Conservation (phyloP, 2,113 vertebrate species). For the Trichomycterus rosablanca region DNA sequence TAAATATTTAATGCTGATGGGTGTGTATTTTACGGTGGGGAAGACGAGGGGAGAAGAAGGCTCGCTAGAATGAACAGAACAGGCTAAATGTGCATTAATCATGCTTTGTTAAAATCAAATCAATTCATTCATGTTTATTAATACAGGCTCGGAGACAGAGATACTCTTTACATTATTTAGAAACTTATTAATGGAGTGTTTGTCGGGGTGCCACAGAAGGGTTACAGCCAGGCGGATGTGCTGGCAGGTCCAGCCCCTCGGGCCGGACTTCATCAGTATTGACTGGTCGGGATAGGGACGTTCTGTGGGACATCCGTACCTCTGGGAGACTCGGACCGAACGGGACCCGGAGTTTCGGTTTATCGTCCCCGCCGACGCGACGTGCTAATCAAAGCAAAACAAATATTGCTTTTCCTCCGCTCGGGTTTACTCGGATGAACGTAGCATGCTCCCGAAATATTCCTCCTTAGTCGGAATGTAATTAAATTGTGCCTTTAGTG, state of each 20-base stretch:
- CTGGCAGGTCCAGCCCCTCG: conserved; percentile 45
- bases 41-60: conserved; percentile 24
- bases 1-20: conserved; percentile 77
- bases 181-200: conserved; percentile 70
- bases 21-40: conserved; percentile 46
- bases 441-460: conserved; percentile 76
- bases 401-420: conserved; percentile 79
- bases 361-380: conserved; percentile 60
- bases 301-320: background rate
- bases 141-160: conserved; percentile 76
- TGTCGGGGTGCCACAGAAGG: conserved; percentile 54
- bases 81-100: conserved; percentile 74
- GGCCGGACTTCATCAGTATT: conserved; percentile 44
- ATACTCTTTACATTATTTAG: conserved; percentile 76
- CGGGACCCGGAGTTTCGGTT: conserved; percentile 29
- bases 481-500: conserved; percentile 81
- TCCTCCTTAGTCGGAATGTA: conserved; percentile 74
- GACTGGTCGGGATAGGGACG: conserved; percentile 22
- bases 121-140: conserved; percentile 80
- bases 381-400: conserved; percentile 77
- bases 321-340: conserved; percentile 5
- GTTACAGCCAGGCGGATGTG: conserved; percentile 26
- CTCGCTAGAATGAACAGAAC: conserved; percentile 65
- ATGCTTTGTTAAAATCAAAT: conserved; percentile 76
- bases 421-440: conserved; percentile 76